Evolutionary conservation across 2,113 vertebrate species (phyloP).

Genomic region (Catagonus wagneri): DNA sequence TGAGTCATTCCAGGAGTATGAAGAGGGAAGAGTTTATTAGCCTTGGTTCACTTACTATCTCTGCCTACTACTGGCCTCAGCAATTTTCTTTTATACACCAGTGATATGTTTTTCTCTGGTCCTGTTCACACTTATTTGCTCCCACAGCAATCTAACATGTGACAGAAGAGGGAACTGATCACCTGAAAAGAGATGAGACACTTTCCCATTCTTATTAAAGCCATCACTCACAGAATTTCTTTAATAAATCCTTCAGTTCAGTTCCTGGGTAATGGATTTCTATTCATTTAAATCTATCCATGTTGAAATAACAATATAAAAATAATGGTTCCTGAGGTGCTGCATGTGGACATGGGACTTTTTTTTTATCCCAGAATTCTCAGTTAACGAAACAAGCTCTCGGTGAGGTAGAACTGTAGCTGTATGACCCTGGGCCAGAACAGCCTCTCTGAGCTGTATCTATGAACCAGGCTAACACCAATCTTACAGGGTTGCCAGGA

Average conservation of each 20-base stretch:
- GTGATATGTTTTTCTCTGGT: background rate
- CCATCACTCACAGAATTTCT: background rate
- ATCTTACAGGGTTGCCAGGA: background rate
- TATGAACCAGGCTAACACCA: background rate
- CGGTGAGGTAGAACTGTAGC: background rate
- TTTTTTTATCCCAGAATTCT: conserved; percentile 24
- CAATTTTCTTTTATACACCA: background rate
- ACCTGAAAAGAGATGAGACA: background rate
- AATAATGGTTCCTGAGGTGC: background rate
- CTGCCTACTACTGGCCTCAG: background rate
- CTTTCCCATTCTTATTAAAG: conserved; percentile 33
- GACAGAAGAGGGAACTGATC: background rate
- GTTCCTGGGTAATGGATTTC: background rate
- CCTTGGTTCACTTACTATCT: background rate
- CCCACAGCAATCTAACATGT: background rate
- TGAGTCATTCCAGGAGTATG: conserved; percentile 38
- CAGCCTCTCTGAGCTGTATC: background rate
- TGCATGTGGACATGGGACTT: background rate
- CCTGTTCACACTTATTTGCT: background rate
- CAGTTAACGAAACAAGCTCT: conserved; percentile 6
- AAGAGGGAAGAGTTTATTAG: background rate
- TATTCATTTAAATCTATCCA: conserved; percentile 2
- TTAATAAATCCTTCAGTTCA: conserved; percentile 8
- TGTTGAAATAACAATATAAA: conserved; percentile 45
- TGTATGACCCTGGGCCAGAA: background rate